Conservation (phyloP, 2,113 vertebrate genomes). For the Dasyurus viverrinus region DNA sequence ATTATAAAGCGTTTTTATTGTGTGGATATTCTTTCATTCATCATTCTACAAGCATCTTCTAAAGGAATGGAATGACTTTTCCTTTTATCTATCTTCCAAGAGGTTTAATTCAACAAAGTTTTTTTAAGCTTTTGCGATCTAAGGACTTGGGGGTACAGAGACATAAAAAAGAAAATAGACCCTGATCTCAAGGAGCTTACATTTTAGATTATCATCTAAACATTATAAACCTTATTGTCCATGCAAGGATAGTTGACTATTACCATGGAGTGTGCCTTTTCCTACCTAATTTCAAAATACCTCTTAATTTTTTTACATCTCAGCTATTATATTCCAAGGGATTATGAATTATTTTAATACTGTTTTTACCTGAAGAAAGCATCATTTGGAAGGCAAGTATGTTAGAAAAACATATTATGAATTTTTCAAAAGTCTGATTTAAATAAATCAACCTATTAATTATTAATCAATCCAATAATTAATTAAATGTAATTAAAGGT, state of each 20-base stretch:
- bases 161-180: not conserved
- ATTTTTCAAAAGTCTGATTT: not conserved
- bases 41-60: not conserved
- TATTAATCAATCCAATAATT: too few relatives aligned
- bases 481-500: too few relatives aligned
- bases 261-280: not conserved
- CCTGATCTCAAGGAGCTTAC: not conserved
- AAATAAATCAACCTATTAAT: not conserved
- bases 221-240: not conserved
- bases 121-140: not conserved
- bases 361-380: not conserved
- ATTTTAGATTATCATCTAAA: not conserved
- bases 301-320: not conserved
- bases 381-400: too few relatives aligned
- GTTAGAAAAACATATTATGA: not conserved
- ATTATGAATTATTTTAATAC: not conserved
- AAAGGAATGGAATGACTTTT: not conserved
- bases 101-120: not conserved
- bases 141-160: not conserved
- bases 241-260: not conserved
- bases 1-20: not conserved
- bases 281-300: not conserved
- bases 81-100: not conserved
- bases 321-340: not conserved
- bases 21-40: not conserved